Conservation (phyloP, 2,888 invertebrate species). For the Anodontia alba region DNA sequence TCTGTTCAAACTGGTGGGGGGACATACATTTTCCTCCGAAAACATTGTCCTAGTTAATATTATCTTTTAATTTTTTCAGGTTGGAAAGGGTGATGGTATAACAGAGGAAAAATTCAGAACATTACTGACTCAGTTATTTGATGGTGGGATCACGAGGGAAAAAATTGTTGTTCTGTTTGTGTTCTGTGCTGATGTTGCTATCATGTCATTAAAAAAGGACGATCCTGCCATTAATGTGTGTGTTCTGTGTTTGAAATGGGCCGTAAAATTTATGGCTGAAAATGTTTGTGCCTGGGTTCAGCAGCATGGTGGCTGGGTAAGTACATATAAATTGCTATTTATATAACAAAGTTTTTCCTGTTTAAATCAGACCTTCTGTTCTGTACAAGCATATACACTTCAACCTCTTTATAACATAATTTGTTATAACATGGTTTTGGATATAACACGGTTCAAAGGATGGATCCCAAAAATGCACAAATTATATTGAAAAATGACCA, state of each 20-base stretch:
- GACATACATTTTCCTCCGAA: too few relatives aligned
- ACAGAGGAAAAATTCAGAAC: slow-evolving; percentile 72
- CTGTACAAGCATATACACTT: too few relatives aligned
- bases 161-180: slow-evolving; percentile 82
- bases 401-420: too few relatives aligned
- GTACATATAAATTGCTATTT: slow-evolving; percentile 26
- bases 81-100: slow-evolving; percentile 31
- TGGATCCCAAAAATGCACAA: too few relatives aligned
- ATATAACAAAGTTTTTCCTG: not conserved
- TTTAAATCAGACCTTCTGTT: too few relatives aligned
- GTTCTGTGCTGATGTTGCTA: slow-evolving; percentile 83
- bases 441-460: too few relatives aligned
- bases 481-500: too few relatives aligned
- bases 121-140: slow-evolving; percentile 75
- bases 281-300: slow-evolving; percentile 79
- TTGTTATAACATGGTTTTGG: too few relatives aligned
- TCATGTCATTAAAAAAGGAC: slow-evolving; percentile 66
- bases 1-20: too few relatives aligned
- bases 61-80: not conserved
- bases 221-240: slow-evolving; percentile 63
- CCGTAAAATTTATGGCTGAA: slow-evolving; percentile 76
- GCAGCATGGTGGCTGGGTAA: slow-evolving; percentile 82
- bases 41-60: too few relatives aligned
- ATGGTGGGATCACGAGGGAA: slow-evolving; percentile 74
- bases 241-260: slow-evolving; percentile 76